Evolutionary conservation across 2,888 invertebrate species (phyloP), one percentile per base, ranked within the genome.

Genomic region (Limulus polyphemus): DNA sequence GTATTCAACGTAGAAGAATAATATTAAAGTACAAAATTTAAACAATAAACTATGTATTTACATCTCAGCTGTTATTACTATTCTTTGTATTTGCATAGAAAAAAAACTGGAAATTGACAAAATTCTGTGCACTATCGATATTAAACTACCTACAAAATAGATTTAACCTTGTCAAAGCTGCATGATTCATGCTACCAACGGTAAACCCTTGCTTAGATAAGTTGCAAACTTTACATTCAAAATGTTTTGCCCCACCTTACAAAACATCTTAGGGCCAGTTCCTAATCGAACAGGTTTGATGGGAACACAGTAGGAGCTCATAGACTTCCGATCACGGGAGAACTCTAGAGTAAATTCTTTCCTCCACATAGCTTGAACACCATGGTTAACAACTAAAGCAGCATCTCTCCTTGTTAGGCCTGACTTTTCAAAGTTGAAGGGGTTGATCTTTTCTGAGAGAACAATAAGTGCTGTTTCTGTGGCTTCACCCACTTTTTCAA

Each of bases 271-370:
- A 65, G 97, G 91, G 76, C 95, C 94, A 74, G 82, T 86, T 70
- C 95, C 94, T 68, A 93, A 81, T 71, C 89, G 87, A 69, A 87
- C 87, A 57, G 90, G 81, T 79, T 94, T 95, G 70, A 91, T 83
- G 62, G 99, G 98, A 56, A 84, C 82, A 79, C 95, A 95, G 79
- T 92, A 98, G 55, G 90, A 87, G 70, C 97, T 98, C 99, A 99
- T 99, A 68, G 98, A 98, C 83, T 99, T 99, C 80, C 99, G 89
- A 84, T 99, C 99, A 74, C 99, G 90, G 51, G 98, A 98, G 84
- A 99, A 99, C 78, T 99, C 99, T 69, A 99, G 83, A 56, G 99
- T 99, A 82, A 97, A 99, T 77, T 99, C 98, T 78, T 99, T 99
- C 83, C 90, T 94, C 98, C 98, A 99, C 79, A 94, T 94, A 72